Evolutionary conservation across 2,888 invertebrate species (phyloP).

Genomic region (Spodoptera exigua): DNA sequence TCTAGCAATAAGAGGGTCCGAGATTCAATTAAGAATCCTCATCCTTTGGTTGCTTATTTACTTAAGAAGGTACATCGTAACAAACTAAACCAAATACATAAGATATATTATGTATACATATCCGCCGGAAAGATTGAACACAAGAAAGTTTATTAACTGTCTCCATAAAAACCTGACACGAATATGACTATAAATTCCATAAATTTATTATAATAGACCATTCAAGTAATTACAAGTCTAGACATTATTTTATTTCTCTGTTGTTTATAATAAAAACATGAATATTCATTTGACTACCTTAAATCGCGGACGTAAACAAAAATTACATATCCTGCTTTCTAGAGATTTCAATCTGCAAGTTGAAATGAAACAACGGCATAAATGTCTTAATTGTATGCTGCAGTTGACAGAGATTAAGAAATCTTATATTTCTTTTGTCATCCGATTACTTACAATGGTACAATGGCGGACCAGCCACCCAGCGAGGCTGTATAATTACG

Average conservation of each 20-base stretch:
- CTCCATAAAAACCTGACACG: not conserved
- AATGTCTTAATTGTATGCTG: slow-evolving; percentile 45
- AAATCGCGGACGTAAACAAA: slow-evolving; percentile 24
- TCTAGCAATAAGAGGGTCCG: too few relatives aligned
- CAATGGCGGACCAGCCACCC: slow-evolving; percentile 56
- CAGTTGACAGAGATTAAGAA: slow-evolving; percentile 44
- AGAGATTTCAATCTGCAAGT: slow-evolving; percentile 48
- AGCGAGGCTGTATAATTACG: slow-evolving; percentile 61
- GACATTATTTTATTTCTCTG: slow-evolving; percentile 44
- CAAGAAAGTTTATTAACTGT: too few relatives aligned
- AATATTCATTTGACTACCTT: slow-evolving; percentile 39
- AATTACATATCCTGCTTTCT: slow-evolving; percentile 53
- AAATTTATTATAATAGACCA: slow-evolving; percentile 32
- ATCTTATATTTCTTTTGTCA: slow-evolving; percentile 57
- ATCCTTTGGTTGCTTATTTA: too few relatives aligned
- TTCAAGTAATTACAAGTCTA: slow-evolving; percentile 40
- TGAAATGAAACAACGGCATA: slow-evolving; percentile 28
- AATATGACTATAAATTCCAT: not conserved
- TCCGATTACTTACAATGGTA: slow-evolving; percentile 53
- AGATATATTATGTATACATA: too few relatives aligned
- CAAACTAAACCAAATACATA: too few relatives aligned
- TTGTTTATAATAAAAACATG: slow-evolving; percentile 37
- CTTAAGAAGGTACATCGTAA: too few relatives aligned
- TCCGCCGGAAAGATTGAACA: too few relatives aligned
- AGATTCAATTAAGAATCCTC: too few relatives aligned